phyloP scores from a whole-genome alignment of 2,797 vertebrate species.

The Leptodactylus fallax region DNA sequence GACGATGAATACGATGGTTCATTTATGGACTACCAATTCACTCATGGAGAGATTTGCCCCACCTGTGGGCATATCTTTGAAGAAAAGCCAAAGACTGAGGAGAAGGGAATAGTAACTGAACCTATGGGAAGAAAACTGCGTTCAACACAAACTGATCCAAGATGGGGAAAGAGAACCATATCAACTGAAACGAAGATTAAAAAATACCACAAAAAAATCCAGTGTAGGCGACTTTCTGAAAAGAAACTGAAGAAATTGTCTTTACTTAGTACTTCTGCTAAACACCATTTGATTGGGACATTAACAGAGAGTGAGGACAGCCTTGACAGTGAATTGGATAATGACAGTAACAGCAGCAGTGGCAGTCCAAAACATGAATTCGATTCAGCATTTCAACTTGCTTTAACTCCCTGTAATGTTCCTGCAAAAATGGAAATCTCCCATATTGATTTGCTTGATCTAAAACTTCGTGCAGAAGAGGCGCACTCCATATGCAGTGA shows the following conservation, averaged over 20 bases:
- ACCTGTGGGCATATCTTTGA: slow-evolving; percentile 9
- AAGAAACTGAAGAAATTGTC: neutral
- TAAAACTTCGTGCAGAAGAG: neutral
- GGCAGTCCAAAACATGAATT: neutral
- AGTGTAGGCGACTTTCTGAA: slow-evolving; percentile 12
- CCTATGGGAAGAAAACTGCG: slow-evolving; percentile 24
- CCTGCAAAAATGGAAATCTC: neutral
- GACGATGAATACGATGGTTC: neutral
- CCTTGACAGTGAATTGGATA: neutral
- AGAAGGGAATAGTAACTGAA: slow-evolving; percentile 18
- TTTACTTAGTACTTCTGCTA: neutral
- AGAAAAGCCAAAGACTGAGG: slow-evolving; percentile 7
- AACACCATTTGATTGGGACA: slow-evolving; percentile 5
- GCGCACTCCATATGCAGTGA: neutral
- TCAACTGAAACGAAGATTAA: slow-evolving; percentile 21
- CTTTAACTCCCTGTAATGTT: neutral
- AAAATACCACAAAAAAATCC: slow-evolving; percentile 23
- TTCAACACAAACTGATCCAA: slow-evolving; percentile 14
- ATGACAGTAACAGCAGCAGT: neutral
- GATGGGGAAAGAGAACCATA: slow-evolving; percentile 15
- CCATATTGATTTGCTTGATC: neutral
- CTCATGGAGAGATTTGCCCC: slow-evolving; percentile 16
- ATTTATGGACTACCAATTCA: neutral
- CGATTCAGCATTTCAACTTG: neutral
- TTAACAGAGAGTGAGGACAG: slow-evolving; percentile 11